Base-by-base conservation (phyloP, 1,140 invertebrate species). In the Bombus huntii region DNA sequence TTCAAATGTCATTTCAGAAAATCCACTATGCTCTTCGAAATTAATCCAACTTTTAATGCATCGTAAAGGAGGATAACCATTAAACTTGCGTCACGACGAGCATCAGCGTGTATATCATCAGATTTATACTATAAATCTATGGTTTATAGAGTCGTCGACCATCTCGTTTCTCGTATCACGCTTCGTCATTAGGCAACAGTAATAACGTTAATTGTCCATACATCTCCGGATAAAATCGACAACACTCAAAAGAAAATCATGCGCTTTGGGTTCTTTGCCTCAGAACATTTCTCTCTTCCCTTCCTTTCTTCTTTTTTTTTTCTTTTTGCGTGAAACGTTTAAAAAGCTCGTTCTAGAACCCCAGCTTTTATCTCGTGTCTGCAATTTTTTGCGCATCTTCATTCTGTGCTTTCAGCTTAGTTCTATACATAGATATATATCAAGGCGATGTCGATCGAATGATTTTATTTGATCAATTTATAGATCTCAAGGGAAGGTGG, bases 181-280 rank as follows among this genome's bases (percentile, higher is more conserved):
- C 4, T 34, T n/a, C 31, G 81, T 74, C 53, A 80, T 74, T 70
- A 80, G 71, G 42, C 71, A 34, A 37, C 39, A 42, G 57, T 66
- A 66, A 87, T 75, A 79, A 83, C 66, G 71, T 83, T 87, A 79
- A 88, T 83, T 87, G 39, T 18, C 28, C 22, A 65, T 66, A 68
- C 13, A 57, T n/a, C 28, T 6, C 3, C 31, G n/a, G 39, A 47
- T 83, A 47, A 78, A 76, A 79, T 66, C n/a, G 13, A 31, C 42
- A 47, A 31, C 18, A 18, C 71, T 53, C 47, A 47, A 47, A 18
- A 75, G 70, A 79, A 75, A 79, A 75, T 80, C 42, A 62, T 59
- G 79, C 39, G 25, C 62, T 87, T 83, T 76, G 22, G 57, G 79
- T 65, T 87, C 65, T 47, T 74, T n/a, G 71, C 28, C 34, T 12